Conservation (phyloP, 1,140 invertebrate species). For the Pseudomyrmex sp. region DNA sequence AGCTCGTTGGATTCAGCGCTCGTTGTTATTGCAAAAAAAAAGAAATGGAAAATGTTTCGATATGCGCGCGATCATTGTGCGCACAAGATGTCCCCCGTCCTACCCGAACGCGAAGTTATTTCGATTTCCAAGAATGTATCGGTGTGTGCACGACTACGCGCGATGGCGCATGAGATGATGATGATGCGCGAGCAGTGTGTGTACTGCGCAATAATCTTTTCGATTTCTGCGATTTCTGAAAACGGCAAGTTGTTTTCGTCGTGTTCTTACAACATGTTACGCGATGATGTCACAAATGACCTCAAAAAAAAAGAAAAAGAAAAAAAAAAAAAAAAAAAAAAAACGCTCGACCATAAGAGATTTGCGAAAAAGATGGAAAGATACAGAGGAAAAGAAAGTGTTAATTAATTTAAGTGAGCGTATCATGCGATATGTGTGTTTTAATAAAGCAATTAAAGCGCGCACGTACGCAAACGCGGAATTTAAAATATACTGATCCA, state of each 20-base stretch:
- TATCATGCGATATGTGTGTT: not conserved
- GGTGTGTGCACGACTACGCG: not conserved
- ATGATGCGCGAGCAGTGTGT: not conserved
- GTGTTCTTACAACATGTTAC: slow-evolving; percentile 21
- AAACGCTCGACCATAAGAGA: not conserved
- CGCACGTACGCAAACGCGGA: no score
- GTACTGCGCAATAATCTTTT: slow-evolving; percentile 44
- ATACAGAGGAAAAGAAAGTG: not conserved
- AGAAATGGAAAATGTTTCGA: slow-evolving; percentile 35
- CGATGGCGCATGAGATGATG: slow-evolving; percentile 6
- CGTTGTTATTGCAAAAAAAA: slow-evolving; percentile 27
- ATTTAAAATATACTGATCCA: no score
- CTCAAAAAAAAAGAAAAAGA: slow-evolving; percentile 1
- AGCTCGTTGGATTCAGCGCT: slow-evolving; percentile 15
- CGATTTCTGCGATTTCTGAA: slow-evolving; percentile 47
- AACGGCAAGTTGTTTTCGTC: slow-evolving; percentile 16
- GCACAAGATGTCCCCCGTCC: not conserved
- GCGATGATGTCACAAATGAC: slow-evolving; percentile 29
- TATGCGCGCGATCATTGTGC: not conserved
- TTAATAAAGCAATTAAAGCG: not conserved
- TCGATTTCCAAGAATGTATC: slow-evolving; percentile 43
- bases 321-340: no score
- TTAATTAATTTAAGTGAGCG: not conserved
- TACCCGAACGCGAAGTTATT: slow-evolving; percentile 8
- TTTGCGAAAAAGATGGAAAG: not conserved